These are phyloP conservation scores for Noctua pronuba DNA, from an alignment of 2,888 invertebrate species.

Conservation along the genomic window DNA sequence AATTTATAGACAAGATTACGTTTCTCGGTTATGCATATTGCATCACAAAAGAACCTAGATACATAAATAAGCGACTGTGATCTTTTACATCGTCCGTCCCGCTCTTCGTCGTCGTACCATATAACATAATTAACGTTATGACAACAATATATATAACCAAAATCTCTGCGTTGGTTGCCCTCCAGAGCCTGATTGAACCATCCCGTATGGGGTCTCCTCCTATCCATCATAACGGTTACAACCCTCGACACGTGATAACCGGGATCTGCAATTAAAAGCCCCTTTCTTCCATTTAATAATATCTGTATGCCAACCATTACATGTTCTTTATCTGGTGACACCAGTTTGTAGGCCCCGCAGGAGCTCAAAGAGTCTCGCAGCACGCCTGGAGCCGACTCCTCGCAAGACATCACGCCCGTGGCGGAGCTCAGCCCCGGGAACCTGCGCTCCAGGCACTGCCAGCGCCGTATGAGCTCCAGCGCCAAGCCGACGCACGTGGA, in stretches of 20 bases:
- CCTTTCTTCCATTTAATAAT: constrained; percentile 92
- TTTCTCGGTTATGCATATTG: constrained; percentile 96
- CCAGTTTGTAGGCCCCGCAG: constrained; percentile 89
- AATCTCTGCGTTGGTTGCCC: constrained; percentile 93
- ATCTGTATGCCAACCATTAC: constrained; percentile 95
- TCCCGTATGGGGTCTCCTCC: constrained; percentile 95
- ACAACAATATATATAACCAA: constrained; percentile 93
- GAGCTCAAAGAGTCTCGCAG: constrained; percentile 82
- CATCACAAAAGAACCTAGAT: constrained; percentile 94
- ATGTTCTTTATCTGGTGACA: constrained; percentile 96
- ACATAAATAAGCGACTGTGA: constrained; percentile 92
- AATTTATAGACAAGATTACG: constrained; percentile 96
- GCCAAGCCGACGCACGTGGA: constrained; percentile 96
- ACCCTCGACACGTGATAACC: constrained; percentile 97
- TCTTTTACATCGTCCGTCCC: constrained; percentile 77
- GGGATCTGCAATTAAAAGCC: constrained; percentile 96
- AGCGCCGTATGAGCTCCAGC: constrained; percentile 93
- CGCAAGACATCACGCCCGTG: constrained; percentile 93
- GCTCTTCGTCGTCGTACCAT: constrained; percentile 94
- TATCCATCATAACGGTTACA: constrained; percentile 96
- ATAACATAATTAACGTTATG: constrained; percentile 93
- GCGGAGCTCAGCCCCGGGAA: constrained; percentile 92
- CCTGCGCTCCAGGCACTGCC: constrained; percentile 90
- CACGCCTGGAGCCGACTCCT: constrained; percentile 93
- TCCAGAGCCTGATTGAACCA: constrained; percentile 96